Conservation (phyloP, 1,140 invertebrate species). For the Drosophila melanica region DNA sequence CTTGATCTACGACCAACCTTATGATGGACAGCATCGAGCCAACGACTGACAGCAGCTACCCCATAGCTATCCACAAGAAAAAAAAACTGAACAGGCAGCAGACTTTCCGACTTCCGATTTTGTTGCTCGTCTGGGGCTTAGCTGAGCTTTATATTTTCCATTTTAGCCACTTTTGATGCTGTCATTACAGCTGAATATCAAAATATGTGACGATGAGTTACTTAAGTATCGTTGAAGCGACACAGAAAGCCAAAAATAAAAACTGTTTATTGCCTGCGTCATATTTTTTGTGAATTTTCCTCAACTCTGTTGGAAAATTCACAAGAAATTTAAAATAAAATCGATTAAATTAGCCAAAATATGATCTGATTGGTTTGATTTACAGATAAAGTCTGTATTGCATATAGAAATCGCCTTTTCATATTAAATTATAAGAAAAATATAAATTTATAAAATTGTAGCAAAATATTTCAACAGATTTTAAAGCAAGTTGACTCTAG, state of each 20-base stretch:
- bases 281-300: not conserved
- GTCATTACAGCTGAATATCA: constrained; percentile 19
- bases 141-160: constrained; percentile 15
- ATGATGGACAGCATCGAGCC: constrained; percentile 54
- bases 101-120: constrained; percentile 39
- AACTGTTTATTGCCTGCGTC: not conserved
- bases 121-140: constrained; percentile 28
- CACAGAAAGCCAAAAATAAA: not conserved
- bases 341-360: not conserved
- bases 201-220: constrained; percentile 1
- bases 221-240: not conserved
- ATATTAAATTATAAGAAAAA: no score
- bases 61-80: not conserved
- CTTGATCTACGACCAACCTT: constrained; percentile 16
- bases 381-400: no score
- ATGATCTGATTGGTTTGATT: no score
- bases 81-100: constrained; percentile 1
- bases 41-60: constrained; percentile 48
- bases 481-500: no score
- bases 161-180: constrained; percentile 10
- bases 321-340: not conserved
- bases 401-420: no score
- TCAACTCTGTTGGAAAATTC: not conserved
- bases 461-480: no score
- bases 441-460: no score